Conservation (phyloP, 2,797 vertebrate species). For the Lepidocolaptes lacrymiger region DNA sequence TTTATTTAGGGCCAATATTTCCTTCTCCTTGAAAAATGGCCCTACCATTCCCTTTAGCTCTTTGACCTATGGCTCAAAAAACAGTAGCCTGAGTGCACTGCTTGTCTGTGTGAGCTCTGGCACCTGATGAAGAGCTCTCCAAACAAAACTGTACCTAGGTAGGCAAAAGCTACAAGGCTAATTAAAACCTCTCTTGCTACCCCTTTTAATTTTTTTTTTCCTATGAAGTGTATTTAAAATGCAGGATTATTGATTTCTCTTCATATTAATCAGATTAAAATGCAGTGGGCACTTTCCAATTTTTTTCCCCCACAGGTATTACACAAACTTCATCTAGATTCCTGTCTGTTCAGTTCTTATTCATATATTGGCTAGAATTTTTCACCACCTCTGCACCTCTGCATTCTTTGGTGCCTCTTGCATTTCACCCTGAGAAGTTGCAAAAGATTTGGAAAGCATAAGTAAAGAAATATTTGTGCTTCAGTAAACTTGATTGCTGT, state of each 20-base stretch:
- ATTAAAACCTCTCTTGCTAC: background rate
- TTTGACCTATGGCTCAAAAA: constrained; percentile 9
- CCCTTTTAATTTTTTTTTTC: background rate
- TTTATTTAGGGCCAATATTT: constrained; percentile 11
- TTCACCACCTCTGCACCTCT: background rate
- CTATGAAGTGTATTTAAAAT: background rate
- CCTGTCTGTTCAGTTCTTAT: background rate
- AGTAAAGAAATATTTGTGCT: background rate
- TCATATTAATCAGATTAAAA: background rate
- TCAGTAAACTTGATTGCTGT: constrained; percentile 23
- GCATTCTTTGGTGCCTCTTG: background rate
- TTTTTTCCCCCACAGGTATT: background rate
- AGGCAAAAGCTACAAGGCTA: background rate
- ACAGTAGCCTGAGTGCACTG: background rate
- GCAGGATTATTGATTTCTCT: background rate
- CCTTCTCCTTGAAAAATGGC: background rate
- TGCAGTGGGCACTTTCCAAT: background rate
- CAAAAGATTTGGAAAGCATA: background rate
- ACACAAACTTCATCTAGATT: background rate
- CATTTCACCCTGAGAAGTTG: background rate
- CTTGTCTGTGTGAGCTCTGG: background rate
- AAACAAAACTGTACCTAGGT: background rate
- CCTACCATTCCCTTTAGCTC: background rate
- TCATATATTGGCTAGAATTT: background rate
- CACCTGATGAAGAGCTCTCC: background rate